These are phyloP conservation scores for Teleogryllus oceanicus DNA, from an alignment of 2,888 invertebrate species.

Conservation along the genomic window DNA sequence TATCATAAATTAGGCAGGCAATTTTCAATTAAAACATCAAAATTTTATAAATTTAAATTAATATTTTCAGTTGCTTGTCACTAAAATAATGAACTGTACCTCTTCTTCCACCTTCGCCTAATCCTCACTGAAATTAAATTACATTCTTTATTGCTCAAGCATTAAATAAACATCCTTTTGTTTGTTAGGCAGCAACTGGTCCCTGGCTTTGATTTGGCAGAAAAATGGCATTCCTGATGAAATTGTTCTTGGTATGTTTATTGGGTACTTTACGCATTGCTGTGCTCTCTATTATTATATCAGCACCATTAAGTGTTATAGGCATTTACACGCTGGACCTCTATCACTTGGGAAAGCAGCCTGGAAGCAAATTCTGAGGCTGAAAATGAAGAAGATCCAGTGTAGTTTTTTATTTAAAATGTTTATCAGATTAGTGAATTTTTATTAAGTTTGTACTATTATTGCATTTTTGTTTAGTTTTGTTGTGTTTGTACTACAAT, in stretches of 20 bases:
- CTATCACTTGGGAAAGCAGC: constrained; percentile 38
- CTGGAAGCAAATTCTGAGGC: neutral
- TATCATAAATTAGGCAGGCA: too few species aligned
- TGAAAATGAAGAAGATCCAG: neutral
- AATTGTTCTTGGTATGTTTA: constrained; percentile 39
- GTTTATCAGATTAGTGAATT: too few species aligned
- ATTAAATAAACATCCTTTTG: constrained; percentile 40
- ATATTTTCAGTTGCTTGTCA: too few species aligned
- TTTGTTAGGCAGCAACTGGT: constrained; percentile 61
- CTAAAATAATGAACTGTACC: too few species aligned
- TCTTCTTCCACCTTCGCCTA: too few species aligned
- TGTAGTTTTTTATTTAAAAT: neutral
- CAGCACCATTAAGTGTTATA: constrained; percentile 48
- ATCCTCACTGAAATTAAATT: neutral
- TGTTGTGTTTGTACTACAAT: too few species aligned
- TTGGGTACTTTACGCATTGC: constrained; percentile 46
- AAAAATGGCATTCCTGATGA: constrained; percentile 45
- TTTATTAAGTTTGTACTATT: too few species aligned
- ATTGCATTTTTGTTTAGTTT: too few species aligned
- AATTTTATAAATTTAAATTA: too few species aligned
- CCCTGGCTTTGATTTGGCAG: constrained; percentile 59
- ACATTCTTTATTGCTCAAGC: neutral
- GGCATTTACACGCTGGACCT: constrained; percentile 43
- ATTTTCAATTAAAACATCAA: too few species aligned
- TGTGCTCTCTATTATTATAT: constrained; percentile 48